Evolutionary conservation across 2,888 invertebrate species (phyloP).

Genomic region (Petrophora chlorosata): DNA sequence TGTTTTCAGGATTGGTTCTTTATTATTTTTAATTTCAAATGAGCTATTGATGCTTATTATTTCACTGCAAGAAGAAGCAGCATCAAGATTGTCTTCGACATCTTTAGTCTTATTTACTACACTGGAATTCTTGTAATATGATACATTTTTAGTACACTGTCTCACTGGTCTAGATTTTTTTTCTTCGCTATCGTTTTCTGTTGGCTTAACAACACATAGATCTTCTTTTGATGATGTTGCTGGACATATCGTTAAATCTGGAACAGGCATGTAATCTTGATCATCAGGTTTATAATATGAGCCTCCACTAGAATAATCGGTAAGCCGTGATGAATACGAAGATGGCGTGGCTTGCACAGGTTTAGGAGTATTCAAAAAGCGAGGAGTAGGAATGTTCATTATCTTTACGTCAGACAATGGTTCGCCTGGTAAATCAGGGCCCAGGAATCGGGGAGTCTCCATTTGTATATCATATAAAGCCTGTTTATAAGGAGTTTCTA

Average conservation of each 20-base stretch:
- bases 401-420: constrained; percentile 83
- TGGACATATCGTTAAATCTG: constrained; percentile 54
- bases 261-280: constrained; percentile 71
- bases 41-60: constrained; percentile 44
- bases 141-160: constrained; percentile 76
- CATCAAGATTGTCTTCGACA: constrained; percentile 45
- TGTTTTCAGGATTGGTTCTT: constrained; percentile 33
- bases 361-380: constrained; percentile 77
- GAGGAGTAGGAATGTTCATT: constrained; percentile 83
- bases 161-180: constrained; percentile 63
- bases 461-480: constrained; percentile 74
- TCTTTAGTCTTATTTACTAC: constrained; percentile 43
- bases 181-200: constrained; percentile 38
- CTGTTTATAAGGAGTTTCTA: constrained; percentile 85
- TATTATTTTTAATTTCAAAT: constrained; percentile 41
- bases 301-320: constrained; percentile 85
- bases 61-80: constrained; percentile 52
- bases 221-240: constrained; percentile 49
- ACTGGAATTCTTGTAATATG: constrained; percentile 56
- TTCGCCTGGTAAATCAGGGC: constrained; percentile 69
- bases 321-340: constrained; percentile 74
- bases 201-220: constrained; percentile 31
- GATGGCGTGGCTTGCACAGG: constrained; percentile 64
- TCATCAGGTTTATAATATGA: constrained; percentile 87
- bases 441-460: constrained; percentile 83